Evolutionary conservation across 2,113 vertebrate species (phyloP).

Genomic region (Agapornis roseicollis): DNA sequence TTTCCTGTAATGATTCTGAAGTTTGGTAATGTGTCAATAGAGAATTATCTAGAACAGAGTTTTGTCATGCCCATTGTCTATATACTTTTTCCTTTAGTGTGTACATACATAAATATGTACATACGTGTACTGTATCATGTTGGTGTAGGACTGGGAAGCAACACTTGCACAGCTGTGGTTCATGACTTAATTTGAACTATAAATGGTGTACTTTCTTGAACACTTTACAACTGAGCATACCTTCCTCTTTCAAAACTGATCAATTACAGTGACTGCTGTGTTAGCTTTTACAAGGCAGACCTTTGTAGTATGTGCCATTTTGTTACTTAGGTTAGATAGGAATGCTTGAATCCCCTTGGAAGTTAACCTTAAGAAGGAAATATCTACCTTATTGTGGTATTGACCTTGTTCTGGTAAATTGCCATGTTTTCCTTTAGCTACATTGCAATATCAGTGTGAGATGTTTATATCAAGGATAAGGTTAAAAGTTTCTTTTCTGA

Average conservation of each 20-base stretch:
- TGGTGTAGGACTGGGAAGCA: neutral
- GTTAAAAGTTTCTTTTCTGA: conserved; percentile 60
- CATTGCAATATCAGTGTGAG: neutral
- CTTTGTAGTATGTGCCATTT: neutral
- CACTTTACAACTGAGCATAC: neutral
- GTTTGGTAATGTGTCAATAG: conserved; percentile 5
- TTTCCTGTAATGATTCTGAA: conserved; percentile 11
- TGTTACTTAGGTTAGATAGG: neutral
- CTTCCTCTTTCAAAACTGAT: neutral
- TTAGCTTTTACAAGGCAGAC: conserved; percentile 1
- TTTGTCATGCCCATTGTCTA: neutral
- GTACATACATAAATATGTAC: neutral
- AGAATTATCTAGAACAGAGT: neutral
- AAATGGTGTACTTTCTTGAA: neutral
- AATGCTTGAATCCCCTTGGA: conserved; percentile 26
- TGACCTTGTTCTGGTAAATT: conserved; percentile 65
- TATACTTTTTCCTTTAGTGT: neutral
- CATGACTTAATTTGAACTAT: neutral
- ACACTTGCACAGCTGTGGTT: neutral
- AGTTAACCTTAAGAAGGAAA: conserved; percentile 54
- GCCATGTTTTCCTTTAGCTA: conserved; percentile 57
- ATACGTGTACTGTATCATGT: neutral
- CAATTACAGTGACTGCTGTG: neutral
- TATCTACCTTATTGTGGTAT: conserved; percentile 20
- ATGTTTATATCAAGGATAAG: conserved; percentile 55